These are phyloP conservation scores for Leucania comma DNA, from an alignment of 2,888 invertebrate species.

Conservation along the genomic window DNA sequence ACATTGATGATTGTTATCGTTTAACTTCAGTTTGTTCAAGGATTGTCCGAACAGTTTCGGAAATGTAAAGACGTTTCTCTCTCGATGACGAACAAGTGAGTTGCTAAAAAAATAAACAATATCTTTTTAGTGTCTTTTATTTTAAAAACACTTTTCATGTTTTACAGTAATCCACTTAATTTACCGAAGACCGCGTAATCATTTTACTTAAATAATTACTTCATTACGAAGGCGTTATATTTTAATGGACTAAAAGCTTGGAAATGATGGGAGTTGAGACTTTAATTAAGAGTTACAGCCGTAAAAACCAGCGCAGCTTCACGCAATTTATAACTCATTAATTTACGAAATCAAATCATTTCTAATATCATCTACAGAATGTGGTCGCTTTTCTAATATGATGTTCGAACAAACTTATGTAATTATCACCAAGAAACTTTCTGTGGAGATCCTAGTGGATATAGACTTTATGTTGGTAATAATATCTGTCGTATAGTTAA, in stretches of 20 bases:
- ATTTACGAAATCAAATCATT: constrained; percentile 42
- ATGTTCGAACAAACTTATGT: constrained; percentile 41
- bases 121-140: background rate
- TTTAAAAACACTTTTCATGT: background rate
- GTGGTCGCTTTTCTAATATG: constrained; percentile 9
- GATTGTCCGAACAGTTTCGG: background rate
- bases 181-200: constrained; percentile 4
- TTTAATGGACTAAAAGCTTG: constrained; percentile 31
- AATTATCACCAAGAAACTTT: constrained; percentile 41
- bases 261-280: constrained; percentile 22
- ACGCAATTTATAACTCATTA: constrained; percentile 36
- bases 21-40: constrained; percentile 15
- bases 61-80: background rate
- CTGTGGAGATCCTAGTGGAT: constrained; percentile 9
- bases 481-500: constrained; percentile 4
- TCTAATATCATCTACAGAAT: constrained; percentile 29
- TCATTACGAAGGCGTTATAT: constrained; percentile 28
- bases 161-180: constrained; percentile 8
- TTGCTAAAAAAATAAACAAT: background rate
- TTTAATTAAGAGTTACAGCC: constrained; percentile 54
- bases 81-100: background rate
- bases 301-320: constrained; percentile 31
- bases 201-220: constrained; percentile 16
- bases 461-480: constrained; percentile 1
- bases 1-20: constrained; percentile 7